phyloP scores from a whole-genome alignment of 2,797 vertebrate species.

The Schizopygopsis pylzovi region DNA sequence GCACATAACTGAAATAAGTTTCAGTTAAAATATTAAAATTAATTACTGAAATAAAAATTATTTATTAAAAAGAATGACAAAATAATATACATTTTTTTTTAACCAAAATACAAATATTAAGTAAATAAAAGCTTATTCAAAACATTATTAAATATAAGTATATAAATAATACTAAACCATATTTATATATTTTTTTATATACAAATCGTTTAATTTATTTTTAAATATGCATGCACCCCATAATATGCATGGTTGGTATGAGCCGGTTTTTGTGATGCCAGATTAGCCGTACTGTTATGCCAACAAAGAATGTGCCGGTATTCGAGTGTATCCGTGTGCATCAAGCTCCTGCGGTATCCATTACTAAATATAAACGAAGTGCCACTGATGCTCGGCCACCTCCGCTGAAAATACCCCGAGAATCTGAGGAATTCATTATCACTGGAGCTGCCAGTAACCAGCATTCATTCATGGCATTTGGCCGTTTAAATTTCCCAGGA shows the following conservation, averaged over 20 bases:
- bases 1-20: background rate
- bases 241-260: constrained; percentile 33
- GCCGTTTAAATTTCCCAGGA: constrained; percentile 25
- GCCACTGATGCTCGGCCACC: constrained; percentile 30
- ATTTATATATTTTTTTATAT: too few relatives aligned
- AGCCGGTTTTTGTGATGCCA: constrained; percentile 54
- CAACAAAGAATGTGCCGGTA: constrained; percentile 31
- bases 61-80: background rate
- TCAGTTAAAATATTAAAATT: background rate
- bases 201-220: background rate
- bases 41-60: background rate
- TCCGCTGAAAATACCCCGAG: constrained; percentile 35
- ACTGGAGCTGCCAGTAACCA: constrained; percentile 38
- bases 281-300: constrained; percentile 56
- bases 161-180: background rate
- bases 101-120: background rate
- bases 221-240: background rate
- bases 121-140: background rate
- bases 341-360: constrained; percentile 33
- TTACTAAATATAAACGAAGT: constrained; percentile 53
- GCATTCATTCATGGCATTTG: constrained; percentile 30
- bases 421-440: constrained; percentile 58
- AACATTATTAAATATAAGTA: background rate
- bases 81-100: too few relatives aligned
- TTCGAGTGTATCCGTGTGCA: constrained; percentile 32